These are phyloP conservation scores for Phortica variegata DNA, from an alignment of 1,140 invertebrate genomes.

Conservation along the genomic window DNA sequence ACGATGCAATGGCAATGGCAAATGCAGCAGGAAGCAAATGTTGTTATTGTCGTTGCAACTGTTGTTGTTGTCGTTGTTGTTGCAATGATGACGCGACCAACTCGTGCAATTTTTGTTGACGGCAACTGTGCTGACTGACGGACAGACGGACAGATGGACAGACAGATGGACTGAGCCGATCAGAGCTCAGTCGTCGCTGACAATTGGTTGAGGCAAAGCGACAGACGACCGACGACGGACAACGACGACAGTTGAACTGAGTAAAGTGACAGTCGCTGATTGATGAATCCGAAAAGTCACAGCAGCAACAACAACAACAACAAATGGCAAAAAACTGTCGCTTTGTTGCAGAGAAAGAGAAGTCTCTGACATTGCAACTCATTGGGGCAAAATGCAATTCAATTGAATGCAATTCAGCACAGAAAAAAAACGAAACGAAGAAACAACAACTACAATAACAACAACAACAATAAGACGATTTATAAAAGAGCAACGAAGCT, in stretches of 20 bases:
- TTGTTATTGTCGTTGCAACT: too few species aligned
- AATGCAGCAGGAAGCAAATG: too few species aligned
- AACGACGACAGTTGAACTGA: too few species aligned
- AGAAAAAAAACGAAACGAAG: too few species aligned
- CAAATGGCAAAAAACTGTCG: conserved; percentile 13
- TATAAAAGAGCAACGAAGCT: too few species aligned
- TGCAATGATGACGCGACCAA: too few species aligned
- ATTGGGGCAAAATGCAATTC: conserved; percentile 5
- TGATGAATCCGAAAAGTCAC: conserved; percentile 54
- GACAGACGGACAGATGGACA: conserved; percentile 30
- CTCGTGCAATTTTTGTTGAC: too few species aligned
- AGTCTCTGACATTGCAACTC: conserved; percentile 21
- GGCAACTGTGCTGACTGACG: conserved; percentile 29
- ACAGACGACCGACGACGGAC: conserved; percentile 36
- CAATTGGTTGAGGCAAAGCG: conserved; percentile 20
- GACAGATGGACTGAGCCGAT: conserved; percentile 18
- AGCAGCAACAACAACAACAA: conserved; percentile 40
- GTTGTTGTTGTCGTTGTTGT: too few species aligned
- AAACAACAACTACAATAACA: too few species aligned
- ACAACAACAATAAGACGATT: too few species aligned
- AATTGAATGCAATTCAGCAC: too few species aligned
- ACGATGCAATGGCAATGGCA: too few species aligned
- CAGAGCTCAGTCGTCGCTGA: conserved; percentile 2
- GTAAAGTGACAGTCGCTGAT: conserved; percentile 48
- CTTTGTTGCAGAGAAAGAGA: conserved; percentile 13